Evolutionary conservation across 2,888 invertebrate genomes (phyloP).

Genomic region (Microctonus aethiopoides): DNA sequence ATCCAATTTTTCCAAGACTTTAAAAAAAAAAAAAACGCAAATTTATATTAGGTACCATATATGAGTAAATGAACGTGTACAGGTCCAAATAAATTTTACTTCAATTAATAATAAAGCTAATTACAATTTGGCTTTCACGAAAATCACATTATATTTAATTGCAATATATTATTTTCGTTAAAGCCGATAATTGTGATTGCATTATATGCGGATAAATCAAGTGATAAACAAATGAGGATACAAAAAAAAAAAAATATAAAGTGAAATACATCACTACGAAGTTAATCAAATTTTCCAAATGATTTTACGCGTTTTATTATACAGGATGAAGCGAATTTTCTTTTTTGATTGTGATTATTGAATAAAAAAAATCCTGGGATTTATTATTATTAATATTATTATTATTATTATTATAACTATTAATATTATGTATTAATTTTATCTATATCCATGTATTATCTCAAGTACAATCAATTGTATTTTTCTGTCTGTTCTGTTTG

Average conservation of each 20-base stretch:
- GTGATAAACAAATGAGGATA: slow-evolving; percentile 36
- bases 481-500: slow-evolving; percentile 61
- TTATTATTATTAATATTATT: too few relatives aligned
- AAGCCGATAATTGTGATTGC: slow-evolving; percentile 60
- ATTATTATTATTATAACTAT: too few relatives aligned
- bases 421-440: too few relatives aligned
- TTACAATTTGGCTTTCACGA: slow-evolving; percentile 48
- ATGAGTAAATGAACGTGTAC: slow-evolving; percentile 60
- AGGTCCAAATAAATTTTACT: slow-evolving; percentile 53
- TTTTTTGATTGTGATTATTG: too few relatives aligned
- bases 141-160: too few relatives aligned
- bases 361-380: too few relatives aligned
- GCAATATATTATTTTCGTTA: too few relatives aligned
- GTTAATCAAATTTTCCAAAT: slow-evolving; percentile 27
- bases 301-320: slow-evolving; percentile 61
- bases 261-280: slow-evolving; percentile 1
- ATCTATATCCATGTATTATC: slow-evolving; percentile 46
- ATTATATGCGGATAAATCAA: slow-evolving; percentile 52
- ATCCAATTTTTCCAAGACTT: slow-evolving; percentile 67
- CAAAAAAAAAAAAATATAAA: slow-evolving; percentile 26
- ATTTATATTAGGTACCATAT: slow-evolving; percentile 66
- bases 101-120: too few relatives aligned
- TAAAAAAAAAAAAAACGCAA: slow-evolving; percentile 58
- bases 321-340: slow-evolving; percentile 1
- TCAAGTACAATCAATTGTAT: slow-evolving; percentile 52